Base-by-base conservation (phyloP, 2,113 vertebrate species). In the Oreochromis aureus region DNA sequence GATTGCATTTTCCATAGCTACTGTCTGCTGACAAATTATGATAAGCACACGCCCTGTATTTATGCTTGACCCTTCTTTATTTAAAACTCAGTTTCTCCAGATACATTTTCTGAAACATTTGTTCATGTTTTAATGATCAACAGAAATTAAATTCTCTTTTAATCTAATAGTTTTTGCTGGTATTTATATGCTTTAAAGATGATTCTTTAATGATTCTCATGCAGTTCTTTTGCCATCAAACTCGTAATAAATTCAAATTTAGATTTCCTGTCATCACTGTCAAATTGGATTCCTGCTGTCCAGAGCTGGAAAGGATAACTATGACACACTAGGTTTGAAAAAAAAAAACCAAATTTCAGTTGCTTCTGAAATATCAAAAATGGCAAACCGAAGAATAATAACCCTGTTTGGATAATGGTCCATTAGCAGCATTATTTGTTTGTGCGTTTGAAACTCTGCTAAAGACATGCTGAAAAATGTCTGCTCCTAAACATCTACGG, bases 21-120 rank as follows among this genome's bases (percentile, higher is more conserved):
- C 24, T 48, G 44, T 89, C 59, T 84, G 84, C 85, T 86, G 88
- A 88, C 76, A 88, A 84, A 89, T 84, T 84, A 34, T 88, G 71
- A 87, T 80, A 86, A 86, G 66, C 56, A 27, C 82, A 39, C 24
- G 12, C 84, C 27, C 11, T 58, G 79, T 82, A 59, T 88, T 81
- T 85, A 63, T 53, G 19, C 39, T 9, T n/a, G 61, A 24, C 69
- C 81, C 15, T 84, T 63, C 34, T 41, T 58, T 63, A 51, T 82
- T 86, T 56, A 82, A 30, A 87, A 87, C 80, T 80, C 12, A 19
- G 34, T 36, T 15, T 15, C 27, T 44, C 7, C 58, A 81, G 19
- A 53, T 27, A 51, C 56, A n/a, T 36, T 24, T 46, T 80, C 13
- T 80, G 24, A 84, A 83, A 90, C 16, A 34, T 66, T 18, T 19